A percentile compares a stretch with the other conserved stretches of the same genome.
Evolutionary conservation across 2,113 vertebrate species (phyloP).

Genomic region (Mobula birostris): DNA sequence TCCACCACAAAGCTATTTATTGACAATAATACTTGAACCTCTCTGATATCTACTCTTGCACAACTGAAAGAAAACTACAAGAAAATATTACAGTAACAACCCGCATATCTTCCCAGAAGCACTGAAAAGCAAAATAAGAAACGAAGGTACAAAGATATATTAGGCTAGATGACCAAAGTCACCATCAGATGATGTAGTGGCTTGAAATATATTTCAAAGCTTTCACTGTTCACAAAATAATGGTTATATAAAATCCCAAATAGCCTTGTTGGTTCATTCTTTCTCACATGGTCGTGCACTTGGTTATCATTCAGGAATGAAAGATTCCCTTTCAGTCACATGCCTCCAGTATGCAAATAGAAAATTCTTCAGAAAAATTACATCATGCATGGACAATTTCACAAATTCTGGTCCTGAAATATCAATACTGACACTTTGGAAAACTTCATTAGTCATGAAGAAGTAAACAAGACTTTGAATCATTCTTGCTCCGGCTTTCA

Average conservation of each 20-base stretch:
- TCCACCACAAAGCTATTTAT: too few species aligned
- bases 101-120: background rate
- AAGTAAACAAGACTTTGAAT: constrained; percentile 1
- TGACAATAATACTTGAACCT: too few species aligned
- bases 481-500: constrained; percentile 21
- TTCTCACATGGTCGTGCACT: background rate
- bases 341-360: background rate
- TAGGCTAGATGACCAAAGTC: background rate
- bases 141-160: background rate
- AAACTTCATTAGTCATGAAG: background rate
- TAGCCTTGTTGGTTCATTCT: background rate
- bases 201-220: background rate
- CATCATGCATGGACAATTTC: background rate
- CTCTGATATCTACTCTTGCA: too few species aligned
- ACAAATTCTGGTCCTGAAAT: background rate
- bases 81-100: too few species aligned
- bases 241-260: background rate
- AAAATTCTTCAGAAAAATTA: background rate
- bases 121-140: background rate
- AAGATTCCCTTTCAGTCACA: background rate
- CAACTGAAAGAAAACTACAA: too few species aligned
- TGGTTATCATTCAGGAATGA: background rate
- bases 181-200: background rate
- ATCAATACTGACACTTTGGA: background rate
- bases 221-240: background rate